Conservation (phyloP, 2,113 vertebrate genomes). For the Choloepus hoffmanni region DNA sequence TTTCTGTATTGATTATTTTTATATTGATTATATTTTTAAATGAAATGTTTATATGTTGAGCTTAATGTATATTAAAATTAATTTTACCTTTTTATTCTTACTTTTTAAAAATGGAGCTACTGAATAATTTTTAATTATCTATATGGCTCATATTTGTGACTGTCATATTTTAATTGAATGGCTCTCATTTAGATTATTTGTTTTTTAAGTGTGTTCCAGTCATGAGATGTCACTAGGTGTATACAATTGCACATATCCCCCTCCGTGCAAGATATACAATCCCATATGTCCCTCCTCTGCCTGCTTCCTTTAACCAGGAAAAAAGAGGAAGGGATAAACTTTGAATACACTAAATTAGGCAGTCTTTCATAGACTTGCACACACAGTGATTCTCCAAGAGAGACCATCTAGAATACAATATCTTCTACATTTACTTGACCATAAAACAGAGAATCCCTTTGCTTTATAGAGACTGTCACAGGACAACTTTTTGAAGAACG, state of each 20-base stretch:
- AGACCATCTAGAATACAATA: background rate
- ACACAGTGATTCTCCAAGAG: background rate
- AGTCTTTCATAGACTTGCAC: background rate
- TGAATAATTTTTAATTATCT: background rate
- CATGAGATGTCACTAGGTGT: background rate
- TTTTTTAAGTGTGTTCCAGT: background rate
- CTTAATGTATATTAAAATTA: conserved; percentile 37
- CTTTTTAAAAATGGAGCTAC: background rate
- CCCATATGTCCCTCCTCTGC: background rate
- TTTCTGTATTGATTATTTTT: background rate
- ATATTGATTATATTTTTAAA: background rate
- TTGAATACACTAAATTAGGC: background rate
- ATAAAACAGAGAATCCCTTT: background rate
- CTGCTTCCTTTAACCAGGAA: background rate
- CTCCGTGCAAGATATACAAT: background rate
- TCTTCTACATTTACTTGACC: background rate
- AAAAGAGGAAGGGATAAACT: background rate
- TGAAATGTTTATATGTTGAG: conserved; percentile 18
- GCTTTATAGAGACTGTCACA: conserved; percentile 15
- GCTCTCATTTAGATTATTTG: background rate
- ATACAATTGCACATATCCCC: background rate
- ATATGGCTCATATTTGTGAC: background rate
- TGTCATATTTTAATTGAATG: background rate
- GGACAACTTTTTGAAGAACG: background rate
- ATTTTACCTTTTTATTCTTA: background rate